Base-by-base conservation (phyloP, 1,140 invertebrate genomes). In the Nautilus pompilius region DNA sequence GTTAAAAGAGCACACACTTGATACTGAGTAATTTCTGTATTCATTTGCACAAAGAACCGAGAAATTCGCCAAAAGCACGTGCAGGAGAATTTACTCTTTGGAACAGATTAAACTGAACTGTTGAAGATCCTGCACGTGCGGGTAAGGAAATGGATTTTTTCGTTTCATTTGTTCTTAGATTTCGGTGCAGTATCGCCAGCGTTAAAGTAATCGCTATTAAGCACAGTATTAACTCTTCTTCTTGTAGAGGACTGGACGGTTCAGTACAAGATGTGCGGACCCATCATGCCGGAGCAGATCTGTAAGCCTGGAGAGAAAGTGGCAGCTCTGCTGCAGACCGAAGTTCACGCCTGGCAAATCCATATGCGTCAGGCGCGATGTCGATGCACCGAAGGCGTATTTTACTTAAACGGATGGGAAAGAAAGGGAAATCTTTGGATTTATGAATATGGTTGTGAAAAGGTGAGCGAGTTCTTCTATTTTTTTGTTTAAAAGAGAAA, bases 261-360 rank as follows among this genome's bases (percentile, higher is more conserved):
- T 5, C 49, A 53, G 24, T 53, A 53, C 49, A 53, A 53, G 29
- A 10, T 53, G 49, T 53, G 49, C 26, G 49, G 49, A 28, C 49
- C 49, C 5, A 53, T 53, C n/a, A 53, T 53, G 49, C 49, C 49
- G 15, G 49, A 53, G 26, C n/a, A 28, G 17, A 53, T 53, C 17
- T 53, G 49, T 28, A 53, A 17, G 17, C 45, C 45, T 3, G 49
- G 29, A 4, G 49, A 53, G 24, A 28, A 53, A 26, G 24, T 53
- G 8, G 49, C 49, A 15, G 49, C 49, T 24, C 15, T 20, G 20
- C 26, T 53, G 49, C 24, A 53, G 5, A 53, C 49, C 2, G 49
- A 53, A 3, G 49, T 53, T 0, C 8, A 53, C 17, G 22, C 6
- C 5, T 53, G 49, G 49, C 17, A 53, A 24, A 53, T 53, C 17